phyloP scores from a whole-genome alignment of 1,140 invertebrate genomes.

The Polypedilum pembai region DNA sequence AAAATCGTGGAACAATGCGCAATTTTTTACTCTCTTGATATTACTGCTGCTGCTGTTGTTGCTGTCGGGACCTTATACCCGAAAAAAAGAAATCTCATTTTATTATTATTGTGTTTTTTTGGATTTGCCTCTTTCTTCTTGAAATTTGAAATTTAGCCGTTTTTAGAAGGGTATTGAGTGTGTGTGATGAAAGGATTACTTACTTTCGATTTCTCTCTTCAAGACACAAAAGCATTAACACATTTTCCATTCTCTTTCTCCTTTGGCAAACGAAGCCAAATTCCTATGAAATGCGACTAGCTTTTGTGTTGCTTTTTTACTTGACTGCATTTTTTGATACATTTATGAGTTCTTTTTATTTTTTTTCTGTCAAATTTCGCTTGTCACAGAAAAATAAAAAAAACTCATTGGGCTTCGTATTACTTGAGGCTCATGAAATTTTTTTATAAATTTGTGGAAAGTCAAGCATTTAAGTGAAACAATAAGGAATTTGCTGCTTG shows the following conservation, averaged over 20 bases:
- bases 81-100: background rate
- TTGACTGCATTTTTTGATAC: background rate
- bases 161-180: background rate
- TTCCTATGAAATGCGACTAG: slow-evolving; percentile 25
- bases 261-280: background rate
- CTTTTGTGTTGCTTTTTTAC: slow-evolving; percentile 6
- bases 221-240: slow-evolving; percentile 13
- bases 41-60: slow-evolving; percentile 9
- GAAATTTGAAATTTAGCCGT: background rate
- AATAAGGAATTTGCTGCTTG: background rate
- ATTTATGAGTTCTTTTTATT: background rate
- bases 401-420: background rate
- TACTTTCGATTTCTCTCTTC: background rate
- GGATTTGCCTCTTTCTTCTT: slow-evolving; percentile 2
- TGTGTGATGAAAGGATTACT: slow-evolving; percentile 8
- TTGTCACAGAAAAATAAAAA: background rate
- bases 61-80: slow-evolving; percentile 8
- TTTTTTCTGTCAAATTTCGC: background rate
- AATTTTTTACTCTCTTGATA: slow-evolving; percentile 19
- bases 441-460: background rate
- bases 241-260: slow-evolving; percentile 9
- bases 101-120: background rate
- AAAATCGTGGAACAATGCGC: slow-evolving; percentile 16
- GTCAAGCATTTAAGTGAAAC: slow-evolving; percentile 4
- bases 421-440: background rate